Percentiles rank a stretch among this genome's conserved stretches.
Evolutionary conservation across 2,797 vertebrate species (phyloP).

Genomic region (Petrocephalus schoutedeni): DNA sequence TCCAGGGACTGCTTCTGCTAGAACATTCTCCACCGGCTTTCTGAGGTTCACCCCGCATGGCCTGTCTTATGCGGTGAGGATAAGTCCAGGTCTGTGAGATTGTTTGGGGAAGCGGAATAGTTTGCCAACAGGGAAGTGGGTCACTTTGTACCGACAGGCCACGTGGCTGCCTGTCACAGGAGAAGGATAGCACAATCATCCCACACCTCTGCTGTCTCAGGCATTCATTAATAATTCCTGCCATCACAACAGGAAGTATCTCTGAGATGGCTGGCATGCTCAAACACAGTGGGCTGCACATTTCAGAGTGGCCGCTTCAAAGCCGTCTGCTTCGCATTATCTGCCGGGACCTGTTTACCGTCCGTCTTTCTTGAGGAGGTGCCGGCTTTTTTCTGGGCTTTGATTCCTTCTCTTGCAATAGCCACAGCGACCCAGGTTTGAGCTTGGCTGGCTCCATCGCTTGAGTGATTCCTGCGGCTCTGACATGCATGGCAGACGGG

Average conservation of each 20-base stretch:
- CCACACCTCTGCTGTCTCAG: background rate
- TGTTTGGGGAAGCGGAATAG: background rate
- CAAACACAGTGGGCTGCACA: background rate
- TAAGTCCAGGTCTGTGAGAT: background rate
- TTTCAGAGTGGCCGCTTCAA: background rate
- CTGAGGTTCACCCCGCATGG: background rate
- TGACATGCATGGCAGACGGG: background rate
- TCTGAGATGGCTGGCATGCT: background rate
- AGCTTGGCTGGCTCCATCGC: background rate
- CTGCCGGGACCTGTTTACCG: background rate
- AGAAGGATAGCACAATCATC: background rate
- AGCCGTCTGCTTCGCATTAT: background rate
- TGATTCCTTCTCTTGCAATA: background rate
- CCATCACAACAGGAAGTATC: too few species aligned
- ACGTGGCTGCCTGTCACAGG: background rate
- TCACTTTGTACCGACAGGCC: background rate
- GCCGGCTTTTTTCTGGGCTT: background rate
- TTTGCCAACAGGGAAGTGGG: background rate
- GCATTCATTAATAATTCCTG: background rate
- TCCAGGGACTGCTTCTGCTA: background rate
- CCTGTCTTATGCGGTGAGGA: background rate
- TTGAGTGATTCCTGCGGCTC: background rate
- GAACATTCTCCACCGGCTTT: background rate
- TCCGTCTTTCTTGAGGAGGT: background rate
- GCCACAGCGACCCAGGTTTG: background rate